Base-by-base conservation (phyloP, 2,113 vertebrate genomes). In the Glaucomys volans region DNA sequence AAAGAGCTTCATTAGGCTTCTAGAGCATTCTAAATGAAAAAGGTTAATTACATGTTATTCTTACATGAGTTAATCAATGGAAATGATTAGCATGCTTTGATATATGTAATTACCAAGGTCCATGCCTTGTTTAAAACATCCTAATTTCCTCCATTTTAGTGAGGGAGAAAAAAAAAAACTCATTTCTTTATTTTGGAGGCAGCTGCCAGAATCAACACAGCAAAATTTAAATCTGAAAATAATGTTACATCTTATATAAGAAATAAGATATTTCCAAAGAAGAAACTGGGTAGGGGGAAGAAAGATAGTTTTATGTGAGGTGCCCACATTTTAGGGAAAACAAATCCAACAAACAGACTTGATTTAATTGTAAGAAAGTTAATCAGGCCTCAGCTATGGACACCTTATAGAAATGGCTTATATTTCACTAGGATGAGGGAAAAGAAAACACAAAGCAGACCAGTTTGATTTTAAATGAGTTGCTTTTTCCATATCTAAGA, bases 81-180 rank as follows among this genome's bases (percentile, higher is more conserved):
- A 86, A 93, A 54, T 80, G 67, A 97, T 97, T 98, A 97, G n/a
- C 83, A 50, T 87, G 13, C 6, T 89, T 87, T 90, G 91, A 81
- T 72, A 79, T 79, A 92, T 90, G n/a, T 82, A 47, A 35, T 64
- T n/a, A 11, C 71, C 77, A 95, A 85, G 95, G 97, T 47, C 62
- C 82, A 90, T 97, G 95, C 32, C 35, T 59, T 74, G 4, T 82
- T 62, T 62, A 10, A 81, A 95, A 95, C 94, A 93, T 83, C 40
- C 59, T 71, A 87, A 87, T 97, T 97, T 97, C 28, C 44, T 6
- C 40, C 74, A 7, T 87, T 75, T 8, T 0, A 9, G 47, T 91
- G 77, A 32, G 30, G 2, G 2, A 35, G 35, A 26, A 40, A 67
- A 91, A 50, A 16, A 90, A 69, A 47, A 2, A 2, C 24, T 32